A percentile compares a stretch with the other conserved stretches of the same genome.
Evolutionary conservation across 2,888 invertebrate species (phyloP).

Genomic region (Rotaria macrura): DNA sequence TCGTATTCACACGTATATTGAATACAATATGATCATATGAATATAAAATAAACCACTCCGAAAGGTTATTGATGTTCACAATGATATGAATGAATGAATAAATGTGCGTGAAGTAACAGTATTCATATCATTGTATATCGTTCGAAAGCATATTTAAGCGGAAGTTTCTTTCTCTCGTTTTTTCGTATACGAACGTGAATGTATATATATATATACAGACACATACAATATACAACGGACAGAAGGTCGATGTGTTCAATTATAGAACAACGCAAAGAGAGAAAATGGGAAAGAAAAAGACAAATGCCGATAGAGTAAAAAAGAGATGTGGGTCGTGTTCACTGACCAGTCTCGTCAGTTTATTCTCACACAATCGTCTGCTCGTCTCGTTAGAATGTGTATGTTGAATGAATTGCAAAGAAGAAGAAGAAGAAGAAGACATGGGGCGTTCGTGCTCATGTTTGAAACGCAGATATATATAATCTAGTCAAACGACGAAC

Average conservation of each 20-base stretch:
- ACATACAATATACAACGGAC: too few relatives aligned
- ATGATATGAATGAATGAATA: neutral
- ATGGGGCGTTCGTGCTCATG: neutral
- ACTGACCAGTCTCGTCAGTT: conserved; percentile 15
- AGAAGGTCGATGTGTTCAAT: conserved; percentile 21
- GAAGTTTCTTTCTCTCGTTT: neutral
- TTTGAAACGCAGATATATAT: neutral
- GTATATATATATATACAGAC: too few relatives aligned
- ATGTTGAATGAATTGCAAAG: neutral
- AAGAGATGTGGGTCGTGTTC: conserved; percentile 1
- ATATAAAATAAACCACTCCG: neutral
- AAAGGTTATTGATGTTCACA: neutral
- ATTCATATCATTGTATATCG: conserved; percentile 2
- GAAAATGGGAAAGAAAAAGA: neutral
- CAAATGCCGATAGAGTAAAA: neutral
- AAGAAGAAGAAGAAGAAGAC: neutral
- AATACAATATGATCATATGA: neutral
- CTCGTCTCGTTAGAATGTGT: neutral
- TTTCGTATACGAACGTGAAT: neutral
- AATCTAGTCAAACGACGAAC: neutral
- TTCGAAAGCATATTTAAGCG: neutral
- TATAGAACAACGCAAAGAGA: conserved; percentile 1
- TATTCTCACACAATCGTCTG: neutral
- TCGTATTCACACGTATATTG: neutral
- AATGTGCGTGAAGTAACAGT: neutral